Percentiles rank a stretch among this genome's conserved stretches.
These are phyloP conservation scores for Drosophila setifemur DNA, from an alignment of 1,140 invertebrate genomes.

Conservation along the genomic window DNA sequence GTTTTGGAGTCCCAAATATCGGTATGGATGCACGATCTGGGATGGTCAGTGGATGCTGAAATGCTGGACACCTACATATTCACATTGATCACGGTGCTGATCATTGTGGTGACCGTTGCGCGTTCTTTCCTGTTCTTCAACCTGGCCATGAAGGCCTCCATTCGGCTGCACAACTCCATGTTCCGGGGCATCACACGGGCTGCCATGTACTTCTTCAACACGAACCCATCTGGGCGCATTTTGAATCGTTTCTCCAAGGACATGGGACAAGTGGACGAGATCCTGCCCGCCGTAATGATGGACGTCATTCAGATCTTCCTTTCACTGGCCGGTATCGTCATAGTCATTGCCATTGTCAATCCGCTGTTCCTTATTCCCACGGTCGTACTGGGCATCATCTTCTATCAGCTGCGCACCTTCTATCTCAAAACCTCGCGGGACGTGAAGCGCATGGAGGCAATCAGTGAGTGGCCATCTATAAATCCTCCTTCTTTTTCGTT, in stretches of 20 bases:
- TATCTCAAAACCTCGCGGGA: conserved; percentile 92
- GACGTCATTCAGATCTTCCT: conserved; percentile 91
- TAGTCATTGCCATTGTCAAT: conserved; percentile 90
- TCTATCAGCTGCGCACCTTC: conserved; percentile 89
- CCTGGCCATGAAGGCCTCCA: conserved; percentile 89
- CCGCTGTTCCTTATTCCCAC: conserved; percentile 90
- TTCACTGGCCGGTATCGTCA: conserved; percentile 88
- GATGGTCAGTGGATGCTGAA: conserved; percentile 60
- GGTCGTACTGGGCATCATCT: conserved; percentile 87
- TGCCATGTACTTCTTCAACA: conserved; percentile 92
- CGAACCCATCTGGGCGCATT: conserved; percentile 89
- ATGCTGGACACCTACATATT: conserved; percentile 82
- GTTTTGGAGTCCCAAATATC: conserved; percentile 41
- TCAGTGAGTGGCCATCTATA: conserved; percentile 86
- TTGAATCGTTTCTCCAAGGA: conserved; percentile 93
- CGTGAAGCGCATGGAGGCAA: conserved; percentile 94
- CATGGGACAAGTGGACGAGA: conserved; percentile 93
- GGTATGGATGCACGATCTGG: conserved; percentile 42
- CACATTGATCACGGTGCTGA: conserved; percentile 85
- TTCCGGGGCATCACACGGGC: conserved; percentile 89
- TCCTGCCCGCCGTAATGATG: conserved; percentile 89
- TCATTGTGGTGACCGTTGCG: conserved; percentile 85
- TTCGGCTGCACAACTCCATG: conserved; percentile 90
- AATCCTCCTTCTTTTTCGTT: not conserved
- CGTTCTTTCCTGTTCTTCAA: conserved; percentile 87